Evolutionary conservation across 2,113 vertebrate species (phyloP).

Genomic region (Nothocercus nigrocapillus): DNA sequence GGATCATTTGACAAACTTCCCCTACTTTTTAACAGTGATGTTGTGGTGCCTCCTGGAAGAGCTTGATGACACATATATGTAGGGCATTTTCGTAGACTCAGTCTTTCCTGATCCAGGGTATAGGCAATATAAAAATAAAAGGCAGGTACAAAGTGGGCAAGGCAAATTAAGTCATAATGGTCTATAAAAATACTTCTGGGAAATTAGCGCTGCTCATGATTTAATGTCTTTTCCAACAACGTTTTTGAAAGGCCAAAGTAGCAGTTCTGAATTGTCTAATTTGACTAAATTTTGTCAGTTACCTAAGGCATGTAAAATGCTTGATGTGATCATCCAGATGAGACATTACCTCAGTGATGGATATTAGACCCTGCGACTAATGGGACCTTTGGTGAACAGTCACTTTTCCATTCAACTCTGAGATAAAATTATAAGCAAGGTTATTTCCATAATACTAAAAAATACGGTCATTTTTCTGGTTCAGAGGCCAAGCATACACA

Average conservation of each 20-base stretch:
- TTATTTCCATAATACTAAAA: neutral
- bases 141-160: accelerated
- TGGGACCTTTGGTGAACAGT: neutral
- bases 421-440: neutral
- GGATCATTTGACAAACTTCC: neutral
- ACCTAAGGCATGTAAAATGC: neutral
- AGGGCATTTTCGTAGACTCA: neutral
- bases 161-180: neutral
- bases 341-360: neutral
- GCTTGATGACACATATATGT: neutral
- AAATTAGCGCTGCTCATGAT: neutral
- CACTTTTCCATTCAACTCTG: neutral
- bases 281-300: neutral
- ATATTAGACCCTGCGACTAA: neutral
- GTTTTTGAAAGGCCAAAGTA: neutral
- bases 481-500: neutral
- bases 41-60: neutral
- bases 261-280: neutral
- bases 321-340: neutral
- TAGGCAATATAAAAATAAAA: neutral
- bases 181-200: neutral
- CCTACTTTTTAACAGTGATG: neutral
- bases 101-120: neutral
- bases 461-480: neutral
- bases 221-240: neutral